Evolutionary conservation across 2,888 invertebrate genomes (phyloP).

Genomic region (Pegoplata infirma): DNA sequence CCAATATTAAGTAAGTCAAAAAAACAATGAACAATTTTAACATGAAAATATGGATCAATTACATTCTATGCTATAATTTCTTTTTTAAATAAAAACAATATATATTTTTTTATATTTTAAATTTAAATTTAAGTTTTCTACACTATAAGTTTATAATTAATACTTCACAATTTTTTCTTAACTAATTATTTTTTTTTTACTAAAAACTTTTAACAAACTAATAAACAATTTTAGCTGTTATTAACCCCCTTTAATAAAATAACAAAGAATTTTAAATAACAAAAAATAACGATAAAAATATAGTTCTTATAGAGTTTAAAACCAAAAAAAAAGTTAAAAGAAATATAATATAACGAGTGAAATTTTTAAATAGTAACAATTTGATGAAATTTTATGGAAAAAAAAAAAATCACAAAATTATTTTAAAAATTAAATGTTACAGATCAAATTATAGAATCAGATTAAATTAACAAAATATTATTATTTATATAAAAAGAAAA

Average conservation of each 20-base stretch:
- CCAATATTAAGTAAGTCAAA: conserved; percentile 61
- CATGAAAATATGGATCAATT: conserved; percentile 60
- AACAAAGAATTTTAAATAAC: conserved; percentile 25
- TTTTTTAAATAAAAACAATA: conserved; percentile 4
- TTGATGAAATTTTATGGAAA: conserved; percentile 26
- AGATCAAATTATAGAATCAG: conserved; percentile 3
- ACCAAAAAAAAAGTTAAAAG: conserved; percentile 8
- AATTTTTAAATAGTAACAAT: conserved; percentile 43
- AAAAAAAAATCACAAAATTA: conserved; percentile 34
- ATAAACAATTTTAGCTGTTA: conserved; percentile 38
- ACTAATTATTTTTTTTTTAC: background rate
- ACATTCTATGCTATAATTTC: conserved; percentile 49
- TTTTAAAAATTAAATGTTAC: conserved; percentile 47
- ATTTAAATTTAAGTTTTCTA: background rate
- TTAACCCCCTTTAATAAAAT: conserved; percentile 19
- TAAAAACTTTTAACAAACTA: background rate
- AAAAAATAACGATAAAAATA: too few species aligned
- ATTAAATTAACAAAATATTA: background rate
- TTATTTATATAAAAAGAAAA: conserved; percentile 1
- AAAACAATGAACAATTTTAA: conserved; percentile 19
- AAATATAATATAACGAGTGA: conserved; percentile 43
- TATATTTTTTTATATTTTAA: background rate
- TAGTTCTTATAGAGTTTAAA: conserved; percentile 17
- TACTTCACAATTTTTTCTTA: background rate
- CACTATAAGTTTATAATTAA: conserved; percentile 5